Base-by-base conservation (phyloP, 2,888 invertebrate genomes). In the Cerastis rubricosa region DNA sequence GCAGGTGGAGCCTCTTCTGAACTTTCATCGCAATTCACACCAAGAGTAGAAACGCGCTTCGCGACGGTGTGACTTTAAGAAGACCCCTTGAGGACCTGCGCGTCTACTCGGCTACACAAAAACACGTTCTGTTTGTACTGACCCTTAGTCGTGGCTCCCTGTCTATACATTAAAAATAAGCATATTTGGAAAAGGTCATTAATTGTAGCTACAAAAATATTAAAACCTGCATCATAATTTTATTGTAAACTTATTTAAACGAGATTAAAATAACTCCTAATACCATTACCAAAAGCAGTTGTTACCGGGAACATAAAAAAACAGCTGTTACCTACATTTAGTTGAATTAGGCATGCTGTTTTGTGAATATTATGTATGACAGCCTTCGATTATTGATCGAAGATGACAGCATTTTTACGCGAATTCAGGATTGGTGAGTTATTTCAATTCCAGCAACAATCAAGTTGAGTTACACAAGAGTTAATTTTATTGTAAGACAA, bases 171-270 rank as follows among this genome's bases (percentile, higher is more conserved):
- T 25, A 57, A 25, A 57, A 17, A 17, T 0, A 17, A 8, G 57
- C 14, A 25, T 25, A 59, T 29, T 19, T n/a, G 61, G 19, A 49
- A 57, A 65, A 76, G 0, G 25, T 14, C 9, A 49, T 63, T 68
- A n/a, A 49, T 79, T 45, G 3, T 51, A 72, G 6, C 35, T 80
- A 63, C 12, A 45, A 80, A 45, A 51, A 63, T 45, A 72, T 19
- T 40, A 54, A 73, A 80, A 63, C 5, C 11, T 43, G 25, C 7
- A 51, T 73, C 14, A 61, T 70, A 47, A 47, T 49, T 40, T 29
- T 69, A 49, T 40, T 40, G 9, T 54, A 25, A 75, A 64, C 9
- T 67, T 25, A 63, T 40, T 8, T 29, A 59, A 0, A 59, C 29
- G 29, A 29, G 4, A 59, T 4, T 29, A 29, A 8, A 59, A 59